A percentile compares a stretch with the other conserved stretches of the same genome.
These are phyloP conservation scores for Andrena hattorfiana DNA, from an alignment of 2,888 invertebrate genomes.

Conservation along the genomic window DNA sequence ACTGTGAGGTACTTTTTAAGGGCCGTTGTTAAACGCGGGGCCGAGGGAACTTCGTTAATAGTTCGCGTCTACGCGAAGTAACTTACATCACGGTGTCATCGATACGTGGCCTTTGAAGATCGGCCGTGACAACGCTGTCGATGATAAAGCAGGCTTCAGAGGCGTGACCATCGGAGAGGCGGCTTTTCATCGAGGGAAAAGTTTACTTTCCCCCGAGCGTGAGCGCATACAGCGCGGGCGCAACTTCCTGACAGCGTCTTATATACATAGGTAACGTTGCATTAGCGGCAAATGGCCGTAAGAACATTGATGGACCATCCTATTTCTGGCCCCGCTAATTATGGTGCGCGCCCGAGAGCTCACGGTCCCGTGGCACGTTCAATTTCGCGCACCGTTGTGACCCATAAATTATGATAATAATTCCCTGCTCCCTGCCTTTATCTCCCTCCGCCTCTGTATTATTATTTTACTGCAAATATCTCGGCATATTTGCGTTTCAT, in stretches of 20 bases:
- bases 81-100: conserved; percentile 48
- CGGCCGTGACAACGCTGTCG: conserved; percentile 55
- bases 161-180: conserved; percentile 57
- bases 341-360: conserved; percentile 44
- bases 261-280: conserved; percentile 59
- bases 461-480: conserved; percentile 23
- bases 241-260: conserved; percentile 63
- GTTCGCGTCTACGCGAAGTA: conserved; percentile 29
- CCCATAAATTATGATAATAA: conserved; percentile 59
- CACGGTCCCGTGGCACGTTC: conserved; percentile 45
- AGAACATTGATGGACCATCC: conserved; percentile 57
- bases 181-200: conserved; percentile 61
- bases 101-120: conserved; percentile 56
- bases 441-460: background rate
- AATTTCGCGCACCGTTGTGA: conserved; percentile 60
- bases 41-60: conserved; percentile 35
- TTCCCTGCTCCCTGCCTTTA: background rate
- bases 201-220: conserved; percentile 56
- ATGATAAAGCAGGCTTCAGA: conserved; percentile 53
- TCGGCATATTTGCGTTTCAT: conserved; percentile 13
- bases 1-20: background rate
- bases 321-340: conserved; percentile 60
- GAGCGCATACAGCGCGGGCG: conserved; percentile 49
- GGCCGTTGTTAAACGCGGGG: conserved; percentile 15
- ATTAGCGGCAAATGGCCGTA: conserved; percentile 62